phyloP scores from a whole-genome alignment of 2,797 vertebrate species.

The Poeciliopsis infans region DNA sequence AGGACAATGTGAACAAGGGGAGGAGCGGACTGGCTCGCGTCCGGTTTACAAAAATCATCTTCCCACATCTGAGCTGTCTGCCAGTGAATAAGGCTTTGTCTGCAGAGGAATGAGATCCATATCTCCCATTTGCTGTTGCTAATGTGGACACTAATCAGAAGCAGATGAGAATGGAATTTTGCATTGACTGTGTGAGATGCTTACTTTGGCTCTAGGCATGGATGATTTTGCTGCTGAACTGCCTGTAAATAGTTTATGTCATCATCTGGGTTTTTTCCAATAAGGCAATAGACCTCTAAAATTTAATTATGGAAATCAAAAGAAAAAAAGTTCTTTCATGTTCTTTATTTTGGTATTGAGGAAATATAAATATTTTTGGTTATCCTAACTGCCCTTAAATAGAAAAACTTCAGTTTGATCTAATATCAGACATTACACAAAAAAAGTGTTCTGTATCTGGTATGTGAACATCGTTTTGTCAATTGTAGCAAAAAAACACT shows the following conservation, averaged over 20 bases:
- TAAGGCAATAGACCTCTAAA: background rate
- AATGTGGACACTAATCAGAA: conserved; percentile 80
- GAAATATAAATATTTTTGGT: background rate
- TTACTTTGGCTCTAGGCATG: conserved; percentile 28
- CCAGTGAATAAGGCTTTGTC: conserved; percentile 84
- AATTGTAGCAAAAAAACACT: background rate
- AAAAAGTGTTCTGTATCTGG: background rate
- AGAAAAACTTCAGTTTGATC: background rate
- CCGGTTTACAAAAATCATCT: conserved; percentile 71
- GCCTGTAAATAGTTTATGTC: background rate
- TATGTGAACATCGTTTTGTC: background rate
- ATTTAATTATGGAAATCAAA: background rate
- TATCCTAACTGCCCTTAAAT: background rate
- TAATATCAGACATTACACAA: background rate
- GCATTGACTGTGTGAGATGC: conserved; percentile 25
- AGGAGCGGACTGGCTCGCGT: conserved; percentile 48
- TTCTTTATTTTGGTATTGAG: background rate
- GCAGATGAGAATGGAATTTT: conserved; percentile 78
- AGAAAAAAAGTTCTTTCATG: background rate
- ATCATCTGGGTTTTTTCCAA: background rate
- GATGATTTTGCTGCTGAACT: conserved; percentile 44
- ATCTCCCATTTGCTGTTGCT: conserved; percentile 78
- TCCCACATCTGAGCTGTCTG: conserved; percentile 75
- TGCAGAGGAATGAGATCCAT: conserved; percentile 81
- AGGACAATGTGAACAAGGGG: conserved; percentile 50